Base-by-base conservation (phyloP, 2,113 vertebrate species). In the Silurus asotus region DNA sequence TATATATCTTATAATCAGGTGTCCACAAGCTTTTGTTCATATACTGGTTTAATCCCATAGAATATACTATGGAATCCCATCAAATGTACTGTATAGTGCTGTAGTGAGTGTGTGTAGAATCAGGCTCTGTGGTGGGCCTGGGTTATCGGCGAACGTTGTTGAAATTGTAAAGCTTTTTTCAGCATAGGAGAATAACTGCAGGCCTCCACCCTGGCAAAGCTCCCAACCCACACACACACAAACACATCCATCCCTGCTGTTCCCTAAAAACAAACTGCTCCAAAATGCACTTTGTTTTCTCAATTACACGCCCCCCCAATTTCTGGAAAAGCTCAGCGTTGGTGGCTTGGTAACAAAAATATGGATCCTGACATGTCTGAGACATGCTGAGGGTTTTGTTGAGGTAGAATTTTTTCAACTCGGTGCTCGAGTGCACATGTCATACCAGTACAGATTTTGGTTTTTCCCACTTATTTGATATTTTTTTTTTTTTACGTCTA, bases 201-300 rank as follows among this genome's bases (percentile, higher is more conserved):
- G 76, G 85, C 87, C 64, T 82, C 65, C 85, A 59, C 45, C 82
- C 88, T 87, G 82, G 89, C 87, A 88, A 86, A 48, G 37, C 65
- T 89, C 87, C 87, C 81, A 86, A 76, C 86, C 88, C 77, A 59
- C 77, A 79, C 75, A 78, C 9, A 59, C 58, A 59, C 85, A 83
- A 90, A 87, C 58, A 84, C 86, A 58, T 37, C 37, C 86, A 82
- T 85, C 85, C 92, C 90, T 17, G 37, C 91, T 58, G 91, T 56
- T 91, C 53, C 25, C 83, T 90, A 89, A 94, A 94, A 94, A 94
- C 91, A 93, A 94, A 95, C 94, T 85, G 87, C 86, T 92, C 87
- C 92, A 92, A 93, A 93, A 93, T 93, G 86, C 78, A 89, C 88
- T 94, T 93, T 92, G 92, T 94, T 89, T 90, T 90, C 25, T 88